Evolutionary conservation across 2,797 vertebrate genomes (phyloP).

Genomic region (Clarias laeviceps): DNA sequence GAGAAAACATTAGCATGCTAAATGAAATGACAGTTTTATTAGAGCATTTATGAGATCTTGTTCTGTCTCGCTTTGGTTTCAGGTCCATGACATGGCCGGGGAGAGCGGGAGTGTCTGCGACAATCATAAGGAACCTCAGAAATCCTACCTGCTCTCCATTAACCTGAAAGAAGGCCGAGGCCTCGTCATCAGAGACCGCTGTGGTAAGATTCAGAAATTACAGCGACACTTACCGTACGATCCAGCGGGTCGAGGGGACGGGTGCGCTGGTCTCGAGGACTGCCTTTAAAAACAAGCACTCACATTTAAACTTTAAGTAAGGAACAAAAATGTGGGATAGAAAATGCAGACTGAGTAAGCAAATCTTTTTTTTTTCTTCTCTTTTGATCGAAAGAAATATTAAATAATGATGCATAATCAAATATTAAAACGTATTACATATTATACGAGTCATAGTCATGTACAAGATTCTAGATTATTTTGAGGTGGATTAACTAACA

Average conservation of each 20-base stretch:
- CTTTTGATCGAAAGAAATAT: not conserved
- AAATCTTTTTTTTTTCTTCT: not conserved
- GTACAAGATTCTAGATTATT: not conserved
- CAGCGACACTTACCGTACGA: too few relatives aligned
- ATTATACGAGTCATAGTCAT: not conserved
- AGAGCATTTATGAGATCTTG: not conserved
- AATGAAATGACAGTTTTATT: not conserved
- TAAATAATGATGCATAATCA: not conserved
- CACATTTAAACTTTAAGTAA: not conserved
- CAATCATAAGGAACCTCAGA: constrained; percentile 61
- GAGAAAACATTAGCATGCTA: not conserved
- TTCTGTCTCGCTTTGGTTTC: constrained; percentile 12
- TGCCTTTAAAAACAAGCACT: not conserved
- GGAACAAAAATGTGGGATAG: not conserved
- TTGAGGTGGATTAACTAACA: too few relatives aligned
- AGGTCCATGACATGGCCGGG: constrained; percentile 64
- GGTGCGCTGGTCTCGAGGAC: not conserved
- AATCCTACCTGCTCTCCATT: constrained; percentile 86
- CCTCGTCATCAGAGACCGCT: constrained; percentile 92
- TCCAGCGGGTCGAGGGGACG: too few relatives aligned
- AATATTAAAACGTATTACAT: not conserved
- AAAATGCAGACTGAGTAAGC: not conserved
- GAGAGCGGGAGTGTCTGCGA: constrained; percentile 44
- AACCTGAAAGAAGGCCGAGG: constrained; percentile 88
- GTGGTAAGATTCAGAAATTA: constrained; percentile 76